A percentile compares a stretch with the other conserved stretches of the same genome.
These are phyloP conservation scores for Hanleya hanleyi DNA, from an alignment of 2,888 invertebrate genomes.

Conservation along the genomic window DNA sequence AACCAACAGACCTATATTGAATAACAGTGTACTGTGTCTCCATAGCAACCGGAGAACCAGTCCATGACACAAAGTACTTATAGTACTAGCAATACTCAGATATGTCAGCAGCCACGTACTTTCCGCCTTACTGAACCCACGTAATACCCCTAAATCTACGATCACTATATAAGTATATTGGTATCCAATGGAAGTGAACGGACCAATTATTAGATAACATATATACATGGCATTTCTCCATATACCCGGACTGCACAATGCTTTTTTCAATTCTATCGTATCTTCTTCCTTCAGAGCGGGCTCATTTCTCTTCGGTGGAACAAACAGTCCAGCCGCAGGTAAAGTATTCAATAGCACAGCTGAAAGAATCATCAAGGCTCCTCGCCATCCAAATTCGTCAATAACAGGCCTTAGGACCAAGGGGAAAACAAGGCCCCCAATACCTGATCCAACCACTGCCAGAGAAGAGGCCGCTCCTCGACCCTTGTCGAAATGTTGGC, in stretches of 20 bases:
- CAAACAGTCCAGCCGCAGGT: background rate
- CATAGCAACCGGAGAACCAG: background rate
- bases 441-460: background rate
- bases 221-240: background rate
- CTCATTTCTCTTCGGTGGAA: background rate
- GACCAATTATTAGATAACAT: background rate
- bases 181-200: background rate
- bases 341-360: background rate
- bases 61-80: background rate
- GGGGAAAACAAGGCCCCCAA: background rate
- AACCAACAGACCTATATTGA: background rate
- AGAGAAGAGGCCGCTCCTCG: background rate
- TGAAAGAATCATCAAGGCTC: background rate
- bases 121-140: background rate
- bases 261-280: background rate
- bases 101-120: background rate
- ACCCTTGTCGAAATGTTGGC: background rate
- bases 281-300: too few relatives aligned
- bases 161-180: constrained; percentile 5
- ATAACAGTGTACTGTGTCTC: background rate
- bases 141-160: background rate
- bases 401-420: background rate
- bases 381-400: background rate
- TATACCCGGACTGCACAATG: background rate
- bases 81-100: background rate